These are phyloP conservation scores for Pogonomyrmex californicus DNA, from an alignment of 1,140 invertebrate genomes.

Conservation along the genomic window DNA sequence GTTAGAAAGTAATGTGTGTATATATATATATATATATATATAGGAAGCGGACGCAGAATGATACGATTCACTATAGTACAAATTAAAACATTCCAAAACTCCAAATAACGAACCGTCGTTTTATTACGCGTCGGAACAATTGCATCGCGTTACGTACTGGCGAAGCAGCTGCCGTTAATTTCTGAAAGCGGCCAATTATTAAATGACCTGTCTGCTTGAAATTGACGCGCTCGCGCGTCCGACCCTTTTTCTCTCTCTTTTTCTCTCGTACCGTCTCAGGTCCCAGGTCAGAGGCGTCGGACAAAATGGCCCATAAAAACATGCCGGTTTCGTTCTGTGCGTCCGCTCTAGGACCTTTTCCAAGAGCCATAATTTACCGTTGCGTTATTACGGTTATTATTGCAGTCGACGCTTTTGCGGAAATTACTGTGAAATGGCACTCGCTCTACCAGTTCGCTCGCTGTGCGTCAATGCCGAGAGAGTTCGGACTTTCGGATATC, in stretches of 20 bases:
- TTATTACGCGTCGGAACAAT: slow-evolving; percentile 19
- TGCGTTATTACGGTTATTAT: slow-evolving; percentile 33
- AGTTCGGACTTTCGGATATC: not conserved
- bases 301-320: slow-evolving; percentile 50
- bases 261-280: not conserved
- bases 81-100: not conserved
- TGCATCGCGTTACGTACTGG: slow-evolving; percentile 3
- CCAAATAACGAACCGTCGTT: slow-evolving; percentile 5
- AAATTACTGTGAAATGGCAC: slow-evolving; percentile 35
- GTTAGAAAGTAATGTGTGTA: not conserved
- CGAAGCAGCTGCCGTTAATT: slow-evolving; percentile 13
- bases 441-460: not conserved
- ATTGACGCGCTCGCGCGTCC: not conserved
- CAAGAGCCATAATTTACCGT: slow-evolving; percentile 32
- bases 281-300: slow-evolving; percentile 48
- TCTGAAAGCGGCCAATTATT: slow-evolving; percentile 32
- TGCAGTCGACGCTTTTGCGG: slow-evolving; percentile 36
- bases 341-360: not conserved
- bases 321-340: slow-evolving; percentile 16
- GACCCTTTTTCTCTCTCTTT: not conserved
- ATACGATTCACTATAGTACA: not conserved
- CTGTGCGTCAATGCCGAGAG: not conserved
- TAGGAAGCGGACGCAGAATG: not conserved
- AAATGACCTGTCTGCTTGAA: slow-evolving; percentile 27
- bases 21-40: too few relatives aligned